A percentile compares a stretch with the other conserved stretches of the same genome.
Evolutionary conservation across 2,797 vertebrate genomes (phyloP).

Genomic region (Pristis pectinata): DNA sequence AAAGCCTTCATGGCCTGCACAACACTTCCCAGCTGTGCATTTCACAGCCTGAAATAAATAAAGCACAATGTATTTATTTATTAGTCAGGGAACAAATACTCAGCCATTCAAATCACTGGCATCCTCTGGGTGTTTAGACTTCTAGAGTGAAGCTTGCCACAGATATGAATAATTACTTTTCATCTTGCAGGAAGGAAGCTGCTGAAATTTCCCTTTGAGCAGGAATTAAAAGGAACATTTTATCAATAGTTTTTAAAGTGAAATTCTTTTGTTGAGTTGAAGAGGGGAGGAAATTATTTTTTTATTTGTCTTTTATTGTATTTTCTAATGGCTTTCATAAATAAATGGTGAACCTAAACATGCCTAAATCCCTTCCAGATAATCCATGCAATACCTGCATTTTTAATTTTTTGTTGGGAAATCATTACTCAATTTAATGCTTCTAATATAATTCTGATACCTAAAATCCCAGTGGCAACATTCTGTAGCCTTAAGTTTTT

Average conservation of each 20-base stretch:
- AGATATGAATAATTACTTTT: constrained; percentile 51
- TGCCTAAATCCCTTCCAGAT: neutral
- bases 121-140: constrained; percentile 45
- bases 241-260: neutral
- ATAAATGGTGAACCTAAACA: neutral
- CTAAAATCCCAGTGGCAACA: neutral
- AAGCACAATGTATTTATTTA: constrained; percentile 34
- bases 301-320: neutral
- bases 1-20: neutral
- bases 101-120: constrained; percentile 49
- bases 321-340: neutral
- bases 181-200: constrained; percentile 47
- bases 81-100: constrained; percentile 41
- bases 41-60: constrained; percentile 31
- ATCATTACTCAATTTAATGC: neutral
- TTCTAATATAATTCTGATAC: neutral
- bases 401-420: neutral
- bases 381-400: neutral
- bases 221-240: constrained; percentile 42
- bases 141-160: constrained; percentile 43
- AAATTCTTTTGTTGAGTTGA: neutral
- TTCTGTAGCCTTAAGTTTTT: neutral
- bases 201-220: constrained; percentile 40
- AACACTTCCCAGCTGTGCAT: constrained; percentile 9
- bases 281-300: neutral